Base-by-base conservation (phyloP, 2,113 vertebrate species). In the Pluvianellus socialis region DNA sequence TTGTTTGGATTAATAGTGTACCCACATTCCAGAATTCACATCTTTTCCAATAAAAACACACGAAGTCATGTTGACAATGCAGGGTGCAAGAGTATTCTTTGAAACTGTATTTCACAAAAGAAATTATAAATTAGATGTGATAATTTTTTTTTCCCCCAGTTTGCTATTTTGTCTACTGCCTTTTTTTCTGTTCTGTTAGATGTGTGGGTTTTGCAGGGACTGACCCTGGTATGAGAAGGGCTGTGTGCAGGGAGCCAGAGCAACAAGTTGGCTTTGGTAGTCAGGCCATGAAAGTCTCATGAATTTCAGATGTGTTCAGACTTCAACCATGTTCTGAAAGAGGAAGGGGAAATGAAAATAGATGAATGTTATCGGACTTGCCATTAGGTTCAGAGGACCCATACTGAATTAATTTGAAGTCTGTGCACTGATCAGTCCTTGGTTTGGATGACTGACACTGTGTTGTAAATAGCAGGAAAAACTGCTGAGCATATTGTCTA, bases 401-500 rank as follows among this genome's bases (percentile, higher is more conserved):
- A 17, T 74, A 50, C 0, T 65, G 28, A 67, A 74, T 91, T 96
- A 79, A 67, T 80, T 65, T 77, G 56, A 79, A 75, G 63, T n/a
- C n/a, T 79, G 26, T 71, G 27, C 27, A 61, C 52, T 79, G 76
- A 85, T 92, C 65, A 73, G 53, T 65, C 40, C n/a, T 67, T 0
- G 1, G 40, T 84, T 89, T 85, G 58, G 56, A 75, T 87, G 86
- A 68, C 68, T 79, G 70, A 32, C 70, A 61, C 32, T 15, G 35
- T 73, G 59, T 70, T 79, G 80, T 74, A 88, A 81, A 79, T 81
- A 91, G 68, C 6, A 14, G 70, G 67, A 76, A 76, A 89, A 94
- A 91, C 44, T 86, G 80, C 94, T 97, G 95, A 94, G 80, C 35
- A 7, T 84, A 15, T 71, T 94, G 50, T 61, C 45, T 92, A 87